Percentiles rank a stretch among this genome's conserved stretches.
Conservation (phyloP, 2,797 vertebrate species). For the Alectoris magna region DNA sequence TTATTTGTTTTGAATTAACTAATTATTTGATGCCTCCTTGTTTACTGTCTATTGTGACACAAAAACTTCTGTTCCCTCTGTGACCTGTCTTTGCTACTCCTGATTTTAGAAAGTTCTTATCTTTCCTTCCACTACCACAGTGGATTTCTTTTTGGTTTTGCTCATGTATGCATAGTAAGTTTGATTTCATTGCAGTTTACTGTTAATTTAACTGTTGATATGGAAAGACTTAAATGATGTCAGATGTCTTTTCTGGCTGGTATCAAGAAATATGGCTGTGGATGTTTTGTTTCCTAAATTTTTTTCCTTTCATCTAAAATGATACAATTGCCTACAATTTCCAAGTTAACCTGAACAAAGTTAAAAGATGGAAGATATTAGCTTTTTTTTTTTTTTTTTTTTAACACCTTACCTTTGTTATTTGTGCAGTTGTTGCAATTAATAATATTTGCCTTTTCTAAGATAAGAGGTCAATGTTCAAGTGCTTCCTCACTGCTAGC, state of each 20-base stretch:
- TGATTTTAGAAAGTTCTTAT: neutral
- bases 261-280: neutral
- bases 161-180: neutral
- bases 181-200: neutral
- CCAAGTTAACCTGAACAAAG: neutral
- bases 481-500: neutral
- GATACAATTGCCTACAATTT: rapidly evolving
- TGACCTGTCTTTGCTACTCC: neutral
- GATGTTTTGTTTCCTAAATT: rapidly evolving
- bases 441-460: neutral
- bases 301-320: neutral
- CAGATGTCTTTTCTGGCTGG: neutral
- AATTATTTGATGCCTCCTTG: neutral
- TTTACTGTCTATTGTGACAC: neutral
- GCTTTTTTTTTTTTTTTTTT: neutral
- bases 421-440: neutral
- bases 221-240: neutral
- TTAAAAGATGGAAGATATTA: neutral
- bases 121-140: neutral
- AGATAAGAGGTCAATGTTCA: neutral
- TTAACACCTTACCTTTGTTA: rapidly evolving
- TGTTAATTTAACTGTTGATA: neutral
- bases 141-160: neutral
- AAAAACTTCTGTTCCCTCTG: neutral
- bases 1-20: neutral